Evolutionary conservation across 2,797 vertebrate species (phyloP).

Genomic region (Kryptolebias ocellatus): DNA sequence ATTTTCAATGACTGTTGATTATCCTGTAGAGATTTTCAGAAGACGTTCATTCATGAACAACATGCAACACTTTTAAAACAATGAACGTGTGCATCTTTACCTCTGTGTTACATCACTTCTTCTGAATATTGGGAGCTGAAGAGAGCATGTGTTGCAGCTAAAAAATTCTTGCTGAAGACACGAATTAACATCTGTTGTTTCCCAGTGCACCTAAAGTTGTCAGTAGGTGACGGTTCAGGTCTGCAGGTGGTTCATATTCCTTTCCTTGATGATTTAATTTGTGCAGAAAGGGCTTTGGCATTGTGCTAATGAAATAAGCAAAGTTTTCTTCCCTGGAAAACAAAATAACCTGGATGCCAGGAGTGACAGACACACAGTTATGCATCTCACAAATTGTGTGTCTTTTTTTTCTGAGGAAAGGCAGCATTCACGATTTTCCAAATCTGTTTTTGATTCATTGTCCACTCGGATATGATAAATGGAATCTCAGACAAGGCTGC

Average conservation of each 20-base stretch:
- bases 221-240: background rate
- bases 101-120: background rate
- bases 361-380: background rate
- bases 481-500: background rate
- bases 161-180: background rate
- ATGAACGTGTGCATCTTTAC: background rate
- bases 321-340: background rate
- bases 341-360: background rate
- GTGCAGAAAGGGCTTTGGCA: background rate
- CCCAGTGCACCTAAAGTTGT: background rate
- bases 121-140: background rate
- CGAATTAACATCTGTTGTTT: background rate
- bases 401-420: background rate
- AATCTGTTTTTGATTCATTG: conserved; percentile 1
- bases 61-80: background rate
- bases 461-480: background rate
- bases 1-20: conserved; percentile 3
- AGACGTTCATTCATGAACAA: background rate
- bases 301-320: background rate
- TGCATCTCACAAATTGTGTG: background rate
- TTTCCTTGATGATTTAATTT: background rate
- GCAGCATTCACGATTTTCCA: background rate
- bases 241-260: background rate
- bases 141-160: conserved; percentile 1
- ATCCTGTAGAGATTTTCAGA: background rate